Evolutionary conservation across 2,888 invertebrate species (phyloP), one percentile per base, ranked within the genome.

Genomic region (Heteromyza rotundicornis): DNA sequence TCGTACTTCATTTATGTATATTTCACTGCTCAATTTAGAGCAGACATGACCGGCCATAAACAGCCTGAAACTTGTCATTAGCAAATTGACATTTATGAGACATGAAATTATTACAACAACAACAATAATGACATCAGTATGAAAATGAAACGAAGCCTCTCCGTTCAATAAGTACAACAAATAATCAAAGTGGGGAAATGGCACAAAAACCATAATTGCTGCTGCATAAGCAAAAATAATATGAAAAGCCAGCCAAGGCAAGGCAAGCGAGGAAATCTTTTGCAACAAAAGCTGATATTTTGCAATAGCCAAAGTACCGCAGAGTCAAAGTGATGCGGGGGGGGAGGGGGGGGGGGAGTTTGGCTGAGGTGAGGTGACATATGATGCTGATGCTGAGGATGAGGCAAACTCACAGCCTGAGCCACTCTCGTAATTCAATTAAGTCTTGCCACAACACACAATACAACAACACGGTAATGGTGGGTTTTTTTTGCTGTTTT

Each of bases 381-480:
- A n/a, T n/a, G n/a, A n/a, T n/a, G n/a, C n/a, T n/a, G n/a, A n/a
- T n/a, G n/a, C n/a, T n/a, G n/a, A n/a, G n/a, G n/a, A n/a, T n/a
- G n/a, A n/a, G n/a, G n/a, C n/a, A n/a, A n/a, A n/a, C n/a, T n/a
- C n/a, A n/a, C n/a, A n/a, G n/a, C n/a, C n/a, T n/a, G n/a, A n/a
- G n/a, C n/a, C n/a, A n/a, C 53, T 52, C 53, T 59, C 59, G 52
- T 59, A 59, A 59, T 59, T 59, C 59, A 59, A 59, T 59, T 52
- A 59, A 59, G 59, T 53, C 52, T 44, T 44, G 53, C 59, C 59
- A 53, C 59, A 59, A 27, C n/a, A n/a, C n/a, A n/a, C n/a, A n/a
- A n/a, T n/a, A n/a, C n/a, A n/a, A n/a, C n/a, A 59, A 59, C 59
- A 59, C 47, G 59, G 59, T 53, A 52, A 53, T 59, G 59, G 40